Evolutionary conservation across 2,113 vertebrate species (phyloP), one percentile per base, ranked within the genome.

Genomic region (Phycodurus eques): DNA sequence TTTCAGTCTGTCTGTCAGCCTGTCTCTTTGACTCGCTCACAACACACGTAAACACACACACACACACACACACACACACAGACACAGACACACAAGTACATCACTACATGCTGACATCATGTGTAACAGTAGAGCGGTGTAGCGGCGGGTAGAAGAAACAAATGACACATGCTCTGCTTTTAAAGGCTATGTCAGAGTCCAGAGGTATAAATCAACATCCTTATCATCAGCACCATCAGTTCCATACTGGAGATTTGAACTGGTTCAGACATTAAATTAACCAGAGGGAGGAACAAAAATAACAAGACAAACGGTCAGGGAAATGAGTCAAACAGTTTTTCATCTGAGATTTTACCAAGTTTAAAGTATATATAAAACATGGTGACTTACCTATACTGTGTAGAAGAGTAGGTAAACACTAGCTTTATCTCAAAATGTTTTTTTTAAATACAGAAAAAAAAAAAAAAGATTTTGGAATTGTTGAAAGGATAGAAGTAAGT

Each of bases 91-190:
- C 83, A 67, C 31, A 33, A n/a, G 33, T 27, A 39, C 88, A 91
- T 90, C 87, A 81, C 85, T 91, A 70, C 80, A 86, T 83, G 88
- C 78, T 92, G 90, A 90, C 82, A 85, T 92, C 78, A 92, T 89
- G 75, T 84, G 86, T 86, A 85, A 86, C 75, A 79, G 80, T 67
- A 83, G 86, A 89, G 72, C 76, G 68, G 67, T 77, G 80, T 84
- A 79, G 83, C 83, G 77, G 81, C 62, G 68, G 73, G 75, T 85
- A 85, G 83, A 85, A 88, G 73, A 89, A 90, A 90, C 83, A 89
- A 86, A 87, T 85, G 83, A 86, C 83, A 89, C 83, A 82, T 73
- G 68, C 76, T 1, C 59, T 79, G 80, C 87, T 88, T 89, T 89
- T 89, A 88, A 88, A 89, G 86, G 87, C 65, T 72, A 75, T 74